Base-by-base conservation (phyloP, 2,797 vertebrate genomes). In the Denticeps clupeoides region DNA sequence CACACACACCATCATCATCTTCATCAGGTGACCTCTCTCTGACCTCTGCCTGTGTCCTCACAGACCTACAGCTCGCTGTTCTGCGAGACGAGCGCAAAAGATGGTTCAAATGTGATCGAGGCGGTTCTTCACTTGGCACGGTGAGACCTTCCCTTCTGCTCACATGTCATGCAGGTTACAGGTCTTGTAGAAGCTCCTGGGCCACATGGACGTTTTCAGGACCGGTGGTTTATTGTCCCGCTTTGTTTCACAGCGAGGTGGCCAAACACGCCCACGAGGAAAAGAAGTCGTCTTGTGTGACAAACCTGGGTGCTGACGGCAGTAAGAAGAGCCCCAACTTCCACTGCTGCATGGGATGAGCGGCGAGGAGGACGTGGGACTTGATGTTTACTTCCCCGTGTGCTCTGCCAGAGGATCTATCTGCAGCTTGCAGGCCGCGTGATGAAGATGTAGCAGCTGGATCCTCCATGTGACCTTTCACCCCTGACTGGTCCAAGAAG, bases 111-210 rank as follows among this genome's bases (percentile, higher is more conserved):
- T 57, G 67, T 94, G 49, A 77, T 97, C 31, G 93, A 97, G 70
- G 91, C 93, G 3, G 90, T 95, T 65, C 89, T 99, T 59, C 94
- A 97, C 69, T 86, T 99, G 65, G 91, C 94, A 66, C 82, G 90
- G 93, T 97, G 81, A 72, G 72, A 59, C 7, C 26, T 26, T 8
- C 26, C 8, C 10, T 28, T 10, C 10, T 4, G 3, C 15, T n/a
- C 10, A 3, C 16, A 6, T 3, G 27, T n/a, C 22, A 19, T 27
- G 19, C 8, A 24, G 24, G 3, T 25, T n/a, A 23, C 23, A 7
- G n/a, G 11, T 9, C n/a, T 24, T 22, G 21, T 8, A 24, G 11
- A 11, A 11, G 11, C 23, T 8, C 7, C n/a, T 42, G 9, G 11
- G 6, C 27, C 10, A 42, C 3, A 5, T 31, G 27, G 12, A 4